These are phyloP conservation scores for Isotomurus palustris DNA, from an alignment of 2,888 invertebrate species.

Conservation along the genomic window DNA sequence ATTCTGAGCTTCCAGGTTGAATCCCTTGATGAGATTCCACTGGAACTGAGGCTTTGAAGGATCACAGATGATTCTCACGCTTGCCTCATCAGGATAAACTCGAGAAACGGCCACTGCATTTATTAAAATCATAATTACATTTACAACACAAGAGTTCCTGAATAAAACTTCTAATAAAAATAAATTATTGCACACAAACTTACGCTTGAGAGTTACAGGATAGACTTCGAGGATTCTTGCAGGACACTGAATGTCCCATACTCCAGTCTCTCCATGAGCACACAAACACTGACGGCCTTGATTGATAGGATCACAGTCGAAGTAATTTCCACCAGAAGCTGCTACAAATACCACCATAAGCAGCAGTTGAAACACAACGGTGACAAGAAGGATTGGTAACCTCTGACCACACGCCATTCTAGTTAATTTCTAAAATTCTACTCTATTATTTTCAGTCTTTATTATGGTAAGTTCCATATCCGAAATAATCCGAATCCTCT, in stretches of 20 bases:
- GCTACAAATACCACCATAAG: neutral
- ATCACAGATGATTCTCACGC: constrained; percentile 29
- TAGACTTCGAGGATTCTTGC: constrained; percentile 26
- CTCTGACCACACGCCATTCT: constrained; percentile 1
- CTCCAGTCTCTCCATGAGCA: constrained; percentile 20
- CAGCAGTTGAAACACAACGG: neutral
- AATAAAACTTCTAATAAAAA: neutral
- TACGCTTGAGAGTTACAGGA: constrained; percentile 39
- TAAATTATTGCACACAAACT: neutral
- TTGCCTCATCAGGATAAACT: constrained; percentile 26
- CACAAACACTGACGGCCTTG: constrained; percentile 25
- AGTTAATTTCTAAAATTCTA: too few species aligned
- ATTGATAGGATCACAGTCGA: constrained; percentile 32
- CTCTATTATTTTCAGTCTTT: neutral
- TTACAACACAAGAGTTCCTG: neutral
- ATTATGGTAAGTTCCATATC: neutral
- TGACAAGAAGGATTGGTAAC: too few species aligned
- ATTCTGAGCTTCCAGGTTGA: constrained; percentile 32
- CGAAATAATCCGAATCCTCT: neutral
- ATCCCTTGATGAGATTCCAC: constrained; percentile 34
- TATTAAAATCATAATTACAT: neutral
- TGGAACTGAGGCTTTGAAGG: constrained; percentile 27
- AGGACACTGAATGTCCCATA: constrained; percentile 37
- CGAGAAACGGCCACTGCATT: constrained; percentile 24
- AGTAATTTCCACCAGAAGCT: constrained; percentile 1